A percentile compares a stretch with the other conserved stretches of the same genome.
These are phyloP conservation scores for Macrosoma leucophasiata DNA, from an alignment of 2,888 invertebrate species.

Conservation along the genomic window DNA sequence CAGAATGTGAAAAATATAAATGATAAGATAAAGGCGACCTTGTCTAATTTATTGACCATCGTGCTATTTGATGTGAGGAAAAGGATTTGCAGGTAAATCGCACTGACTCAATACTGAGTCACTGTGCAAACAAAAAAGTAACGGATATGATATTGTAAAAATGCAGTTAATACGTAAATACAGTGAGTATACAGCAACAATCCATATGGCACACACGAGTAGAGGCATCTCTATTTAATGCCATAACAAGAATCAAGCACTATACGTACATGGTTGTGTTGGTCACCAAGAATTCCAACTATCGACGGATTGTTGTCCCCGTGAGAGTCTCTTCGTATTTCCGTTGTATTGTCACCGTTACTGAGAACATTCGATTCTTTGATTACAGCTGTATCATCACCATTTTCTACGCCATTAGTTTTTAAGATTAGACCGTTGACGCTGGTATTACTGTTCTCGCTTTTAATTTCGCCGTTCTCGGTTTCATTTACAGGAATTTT, in stretches of 20 bases:
- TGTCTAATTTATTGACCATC: conserved; percentile 22
- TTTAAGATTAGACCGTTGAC: conserved; percentile 26
- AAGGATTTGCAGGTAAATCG: no score
- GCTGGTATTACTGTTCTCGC: conserved; percentile 7
- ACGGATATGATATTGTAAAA: no score
- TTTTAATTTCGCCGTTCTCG: conserved; percentile 43
- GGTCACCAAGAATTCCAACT: conserved; percentile 71
- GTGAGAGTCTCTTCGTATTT: conserved; percentile 52
- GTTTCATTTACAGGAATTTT: conserved; percentile 53
- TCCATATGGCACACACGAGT: no score
- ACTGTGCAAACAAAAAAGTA: no score
- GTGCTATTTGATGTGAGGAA: no score
- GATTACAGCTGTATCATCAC: conserved; percentile 10
- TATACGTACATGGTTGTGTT: conserved; percentile 69
- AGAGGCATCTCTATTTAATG: no score
- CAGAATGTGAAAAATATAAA: conserved; percentile 32
- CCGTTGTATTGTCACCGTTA: conserved; percentile 26
- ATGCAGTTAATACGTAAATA: no score
- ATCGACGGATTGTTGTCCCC: conserved; percentile 64
- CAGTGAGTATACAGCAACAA: no score
- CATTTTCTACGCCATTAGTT: conserved; percentile 32
- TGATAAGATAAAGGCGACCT: conserved; percentile 57
- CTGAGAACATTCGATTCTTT: conserved; percentile 18
- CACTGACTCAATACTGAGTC: no score
- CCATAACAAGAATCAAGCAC: conserved; percentile 7